phyloP scores from a whole-genome alignment of 2,888 invertebrate genomes.

The Papilio elwesi region DNA sequence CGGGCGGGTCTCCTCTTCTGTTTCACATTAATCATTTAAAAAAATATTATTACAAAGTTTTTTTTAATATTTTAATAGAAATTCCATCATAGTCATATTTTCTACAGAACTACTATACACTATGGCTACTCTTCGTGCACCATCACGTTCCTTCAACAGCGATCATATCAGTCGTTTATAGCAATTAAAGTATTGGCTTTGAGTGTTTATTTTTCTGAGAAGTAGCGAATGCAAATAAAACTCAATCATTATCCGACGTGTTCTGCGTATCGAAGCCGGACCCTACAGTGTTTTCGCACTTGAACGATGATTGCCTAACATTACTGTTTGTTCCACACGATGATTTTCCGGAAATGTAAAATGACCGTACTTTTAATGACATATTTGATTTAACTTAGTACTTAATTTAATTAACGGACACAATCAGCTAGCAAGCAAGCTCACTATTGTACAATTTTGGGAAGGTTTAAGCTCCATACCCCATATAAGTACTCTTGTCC shows the following conservation, averaged over 20 bases:
- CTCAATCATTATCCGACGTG: constrained; percentile 28
- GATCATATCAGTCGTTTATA: constrained; percentile 27
- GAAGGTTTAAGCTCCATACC: too few species aligned
- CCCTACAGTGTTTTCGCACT: constrained; percentile 29
- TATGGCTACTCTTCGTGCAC: background rate
- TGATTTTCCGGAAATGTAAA: constrained; percentile 12
- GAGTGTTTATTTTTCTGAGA: constrained; percentile 36
- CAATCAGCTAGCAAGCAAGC: background rate
- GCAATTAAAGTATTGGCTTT: constrained; percentile 36
- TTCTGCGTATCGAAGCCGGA: constrained; percentile 38
- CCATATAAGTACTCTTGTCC: too few species aligned
- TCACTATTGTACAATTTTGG: too few species aligned
- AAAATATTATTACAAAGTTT: too few species aligned
- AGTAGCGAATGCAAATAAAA: constrained; percentile 32
- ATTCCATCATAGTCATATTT: background rate
- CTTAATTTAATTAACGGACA: background rate
- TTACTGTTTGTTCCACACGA: constrained; percentile 15
- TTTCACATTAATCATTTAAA: too few species aligned
- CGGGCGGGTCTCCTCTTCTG: too few species aligned
- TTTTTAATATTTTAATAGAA: too few species aligned
- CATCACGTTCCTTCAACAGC: constrained; percentile 11
- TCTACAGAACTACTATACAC: background rate
- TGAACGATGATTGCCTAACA: constrained; percentile 27
- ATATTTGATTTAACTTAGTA: background rate
- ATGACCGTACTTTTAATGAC: constrained; percentile 11